A percentile compares a stretch with the other conserved stretches of the same genome.
Evolutionary conservation across 2,888 invertebrate genomes (phyloP).

Genomic region (Achlya flavicornis): DNA sequence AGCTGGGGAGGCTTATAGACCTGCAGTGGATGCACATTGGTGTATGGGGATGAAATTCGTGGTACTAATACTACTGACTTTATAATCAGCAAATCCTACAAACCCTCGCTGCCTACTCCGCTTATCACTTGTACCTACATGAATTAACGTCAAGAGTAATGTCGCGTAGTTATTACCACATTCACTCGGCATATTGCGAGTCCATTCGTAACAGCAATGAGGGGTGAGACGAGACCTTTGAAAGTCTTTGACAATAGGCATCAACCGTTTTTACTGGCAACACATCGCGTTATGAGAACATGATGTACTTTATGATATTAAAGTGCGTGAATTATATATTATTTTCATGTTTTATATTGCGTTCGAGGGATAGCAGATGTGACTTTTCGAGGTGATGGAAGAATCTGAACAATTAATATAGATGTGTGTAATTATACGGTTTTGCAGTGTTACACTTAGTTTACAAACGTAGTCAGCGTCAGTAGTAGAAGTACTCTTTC

Average conservation of each 20-base stretch:
- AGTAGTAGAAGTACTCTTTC: no score
- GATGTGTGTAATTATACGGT: no score
- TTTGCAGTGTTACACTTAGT: no score
- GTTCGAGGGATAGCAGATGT: not conserved
- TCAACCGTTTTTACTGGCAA: slow-evolving; percentile 21
- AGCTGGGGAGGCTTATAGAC: no score
- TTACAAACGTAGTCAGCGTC: no score
- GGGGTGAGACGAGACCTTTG: slow-evolving; percentile 19
- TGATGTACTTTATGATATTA: slow-evolving; percentile 17
- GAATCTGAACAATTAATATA: no score
- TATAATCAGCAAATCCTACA: not conserved
- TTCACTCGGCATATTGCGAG: slow-evolving; percentile 17
- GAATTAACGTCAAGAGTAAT: not conserved
- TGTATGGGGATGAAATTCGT: no score
- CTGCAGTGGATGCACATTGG: no score
- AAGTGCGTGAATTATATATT: not conserved
- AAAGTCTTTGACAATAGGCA: slow-evolving; percentile 25
- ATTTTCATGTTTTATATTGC: not conserved
- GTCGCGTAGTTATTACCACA: slow-evolving; percentile 13
- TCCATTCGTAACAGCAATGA: slow-evolving; percentile 13
- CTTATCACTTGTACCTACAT: not conserved
- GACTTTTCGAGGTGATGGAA: not conserved
- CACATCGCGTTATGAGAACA: slow-evolving; percentile 10
- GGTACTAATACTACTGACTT: no score
- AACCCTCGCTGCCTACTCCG: not conserved